Percentiles rank a stretch among this genome's conserved stretches.
Conservation (phyloP, 2,113 vertebrate species). For the Gavialis gangeticus region DNA sequence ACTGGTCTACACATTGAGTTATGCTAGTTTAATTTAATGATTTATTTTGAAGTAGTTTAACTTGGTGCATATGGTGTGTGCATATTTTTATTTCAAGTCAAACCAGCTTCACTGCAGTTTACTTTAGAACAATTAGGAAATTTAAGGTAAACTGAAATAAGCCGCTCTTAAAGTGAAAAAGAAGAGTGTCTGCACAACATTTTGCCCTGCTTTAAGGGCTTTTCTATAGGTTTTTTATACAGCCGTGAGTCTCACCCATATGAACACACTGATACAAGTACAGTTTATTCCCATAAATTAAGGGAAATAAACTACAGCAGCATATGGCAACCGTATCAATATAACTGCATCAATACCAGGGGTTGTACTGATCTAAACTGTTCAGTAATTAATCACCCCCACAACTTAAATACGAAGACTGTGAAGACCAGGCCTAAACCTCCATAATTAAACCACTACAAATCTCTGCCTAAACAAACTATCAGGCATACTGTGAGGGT, state of each 20-base stretch:
- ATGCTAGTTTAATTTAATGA: not conserved
- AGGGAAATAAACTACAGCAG: not conserved
- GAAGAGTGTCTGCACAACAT: not conserved
- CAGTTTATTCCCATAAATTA: not conserved
- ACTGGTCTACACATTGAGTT: not conserved
- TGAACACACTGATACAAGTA: not conserved
- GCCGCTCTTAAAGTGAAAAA: not conserved
- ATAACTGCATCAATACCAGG: not conserved
- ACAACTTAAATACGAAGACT: not conserved
- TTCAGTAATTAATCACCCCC: not conserved
- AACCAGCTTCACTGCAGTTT: not conserved
- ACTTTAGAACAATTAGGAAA: not conserved
- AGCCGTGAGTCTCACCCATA: not conserved
- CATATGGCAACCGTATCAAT: not conserved
- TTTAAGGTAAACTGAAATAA: not conserved
- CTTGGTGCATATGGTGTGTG: not conserved
- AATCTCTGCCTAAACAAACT: not conserved
- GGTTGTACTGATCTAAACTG: slow-evolving; percentile 1
- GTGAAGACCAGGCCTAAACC: not conserved
- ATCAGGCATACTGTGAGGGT: no score
- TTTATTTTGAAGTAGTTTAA: not conserved
- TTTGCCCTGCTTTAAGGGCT: not conserved
- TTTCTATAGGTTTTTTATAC: no score
- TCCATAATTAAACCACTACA: not conserved
- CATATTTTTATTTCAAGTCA: not conserved